Percentiles rank a stretch among this genome's conserved stretches.
Conservation (phyloP, 1,140 invertebrate species). For the Uloborus diversus region DNA sequence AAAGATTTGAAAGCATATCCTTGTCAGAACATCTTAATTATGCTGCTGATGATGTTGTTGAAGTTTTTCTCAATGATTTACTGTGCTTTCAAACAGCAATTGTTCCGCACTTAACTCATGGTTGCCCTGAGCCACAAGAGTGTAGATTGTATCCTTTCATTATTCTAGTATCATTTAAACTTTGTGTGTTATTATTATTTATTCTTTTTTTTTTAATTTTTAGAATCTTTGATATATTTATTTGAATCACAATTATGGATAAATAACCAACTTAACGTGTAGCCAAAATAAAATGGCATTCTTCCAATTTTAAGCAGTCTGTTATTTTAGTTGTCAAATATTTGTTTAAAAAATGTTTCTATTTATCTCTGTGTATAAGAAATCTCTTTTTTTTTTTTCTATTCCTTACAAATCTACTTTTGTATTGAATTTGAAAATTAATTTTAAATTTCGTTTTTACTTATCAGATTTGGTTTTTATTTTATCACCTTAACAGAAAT, state of each 20-base stretch:
- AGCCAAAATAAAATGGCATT: too few relatives aligned
- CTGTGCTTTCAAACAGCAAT: constrained; percentile 88
- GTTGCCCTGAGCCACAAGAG: constrained; percentile 87
- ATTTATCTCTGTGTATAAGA: too few relatives aligned
- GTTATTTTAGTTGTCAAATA: too few relatives aligned
- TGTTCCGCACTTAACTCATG: constrained; percentile 72
- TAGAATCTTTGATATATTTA: neutral
- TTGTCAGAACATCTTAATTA: constrained; percentile 93
- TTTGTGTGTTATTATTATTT: neutral
- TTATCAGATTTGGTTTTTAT: neutral
- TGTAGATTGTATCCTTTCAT: constrained; percentile 81
- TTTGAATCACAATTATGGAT: neutral
- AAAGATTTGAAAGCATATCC: constrained; percentile 86
- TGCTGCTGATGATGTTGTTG: constrained; percentile 86
- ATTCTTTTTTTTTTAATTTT: neutral
- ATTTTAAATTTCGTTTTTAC: too few relatives aligned
- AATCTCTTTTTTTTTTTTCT: too few relatives aligned
- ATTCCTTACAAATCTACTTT: too few relatives aligned
- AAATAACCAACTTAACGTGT: too few relatives aligned
- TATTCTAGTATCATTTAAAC: neutral
- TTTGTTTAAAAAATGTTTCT: too few relatives aligned
- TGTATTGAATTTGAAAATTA: too few relatives aligned
- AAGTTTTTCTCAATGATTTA: constrained; percentile 90
- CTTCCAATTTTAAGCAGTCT: too few relatives aligned
- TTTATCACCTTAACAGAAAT: constrained; percentile 5